Conservation (phyloP, 2,888 invertebrate genomes). For the Drosophila vallismaia region DNA sequence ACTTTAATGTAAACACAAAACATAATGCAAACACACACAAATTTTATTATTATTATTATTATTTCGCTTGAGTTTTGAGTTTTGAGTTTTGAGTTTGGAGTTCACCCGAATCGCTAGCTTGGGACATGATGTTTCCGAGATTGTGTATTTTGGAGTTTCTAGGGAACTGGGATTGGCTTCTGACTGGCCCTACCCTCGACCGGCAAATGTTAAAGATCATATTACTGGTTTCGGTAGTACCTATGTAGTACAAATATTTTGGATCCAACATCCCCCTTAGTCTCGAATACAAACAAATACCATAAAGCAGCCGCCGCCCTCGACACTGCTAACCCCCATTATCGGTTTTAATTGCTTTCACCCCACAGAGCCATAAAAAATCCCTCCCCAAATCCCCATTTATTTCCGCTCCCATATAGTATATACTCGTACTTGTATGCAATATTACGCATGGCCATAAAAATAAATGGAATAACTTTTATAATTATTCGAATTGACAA, state of each 20-base stretch:
- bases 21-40: slow-evolving; percentile 46
- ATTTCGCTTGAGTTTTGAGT: slow-evolving; percentile 15
- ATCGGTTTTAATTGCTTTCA: slow-evolving; percentile 43
- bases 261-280: neutral
- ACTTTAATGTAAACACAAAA: slow-evolving; percentile 63
- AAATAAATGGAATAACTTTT: slow-evolving; percentile 35
- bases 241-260: neutral
- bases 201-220: slow-evolving; percentile 31
- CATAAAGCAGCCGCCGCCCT: slow-evolving; percentile 30
- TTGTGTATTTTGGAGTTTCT: slow-evolving; percentile 22
- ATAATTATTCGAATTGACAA: slow-evolving; percentile 44
- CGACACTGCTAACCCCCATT: slow-evolving; percentile 52
- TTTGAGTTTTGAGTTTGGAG: slow-evolving; percentile 2
- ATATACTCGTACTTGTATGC: neutral
- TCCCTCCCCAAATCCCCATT: slow-evolving; percentile 14
- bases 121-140: slow-evolving; percentile 23
- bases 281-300: slow-evolving; percentile 7
- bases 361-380: slow-evolving; percentile 16
- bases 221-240: slow-evolving; percentile 4
- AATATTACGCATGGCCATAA: slow-evolving; percentile 27
- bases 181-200: neutral
- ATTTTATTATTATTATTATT: slow-evolving; percentile 32
- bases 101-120: slow-evolving; percentile 27
- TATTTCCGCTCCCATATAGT: slow-evolving; percentile 33
- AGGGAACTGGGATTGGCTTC: slow-evolving; percentile 31